phyloP scores from a whole-genome alignment of 1,140 invertebrate species.

The Drosophila bocki region DNA sequence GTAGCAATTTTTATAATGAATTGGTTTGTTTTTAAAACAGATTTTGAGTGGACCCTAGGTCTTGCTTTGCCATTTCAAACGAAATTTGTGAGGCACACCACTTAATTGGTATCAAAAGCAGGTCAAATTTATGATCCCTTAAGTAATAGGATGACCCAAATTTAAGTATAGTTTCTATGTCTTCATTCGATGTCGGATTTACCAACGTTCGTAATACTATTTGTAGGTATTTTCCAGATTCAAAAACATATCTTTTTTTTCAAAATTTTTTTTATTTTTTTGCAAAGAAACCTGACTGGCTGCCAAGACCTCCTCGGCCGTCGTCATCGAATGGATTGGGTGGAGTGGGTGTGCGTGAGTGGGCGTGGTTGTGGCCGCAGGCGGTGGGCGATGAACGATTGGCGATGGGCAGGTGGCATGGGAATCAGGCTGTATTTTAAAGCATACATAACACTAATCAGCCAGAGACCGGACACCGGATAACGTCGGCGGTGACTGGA shows the following conservation, averaged over 20 bases:
- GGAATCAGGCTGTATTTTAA: conserved; percentile 57
- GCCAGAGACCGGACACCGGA: conserved; percentile 27
- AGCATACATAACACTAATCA: conserved; percentile 56
- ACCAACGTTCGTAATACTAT: no score
- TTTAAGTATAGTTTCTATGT: not conserved
- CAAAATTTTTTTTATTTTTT: conserved; percentile 71
- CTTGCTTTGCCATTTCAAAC: no score
- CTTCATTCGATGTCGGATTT: no score
- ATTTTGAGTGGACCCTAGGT: no score
- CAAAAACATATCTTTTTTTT: conserved; percentile 28
- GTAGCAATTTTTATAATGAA: no score
- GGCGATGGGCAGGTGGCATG: conserved; percentile 24
- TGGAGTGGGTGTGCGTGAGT: conserved; percentile 30
- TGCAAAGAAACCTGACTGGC: conserved; percentile 63
- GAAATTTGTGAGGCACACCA: no score
- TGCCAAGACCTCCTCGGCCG: conserved; percentile 35
- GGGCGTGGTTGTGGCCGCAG: conserved; percentile 5
- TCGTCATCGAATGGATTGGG: conserved; percentile 15
- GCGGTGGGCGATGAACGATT: conserved; percentile 12
- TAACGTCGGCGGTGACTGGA: conserved; percentile 12
- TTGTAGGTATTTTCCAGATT: not conserved
- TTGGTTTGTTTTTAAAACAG: no score
- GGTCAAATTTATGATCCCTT: no score
- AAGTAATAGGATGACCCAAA: not conserved
- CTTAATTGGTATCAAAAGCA: no score